Conservation (phyloP, 2,888 invertebrate species). For the Cylindroiulus punctatus region DNA sequence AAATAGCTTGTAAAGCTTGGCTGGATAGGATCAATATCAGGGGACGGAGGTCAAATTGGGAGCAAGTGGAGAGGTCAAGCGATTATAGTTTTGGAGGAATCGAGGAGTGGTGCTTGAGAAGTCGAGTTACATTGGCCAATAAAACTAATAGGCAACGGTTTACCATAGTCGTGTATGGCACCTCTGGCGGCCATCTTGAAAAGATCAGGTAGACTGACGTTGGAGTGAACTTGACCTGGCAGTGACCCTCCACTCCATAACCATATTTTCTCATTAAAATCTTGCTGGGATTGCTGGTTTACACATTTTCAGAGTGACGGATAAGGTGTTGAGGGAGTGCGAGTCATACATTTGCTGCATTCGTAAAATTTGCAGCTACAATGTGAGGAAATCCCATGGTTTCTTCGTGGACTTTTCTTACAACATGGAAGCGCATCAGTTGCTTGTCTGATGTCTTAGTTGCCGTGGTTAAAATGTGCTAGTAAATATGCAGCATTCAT, state of each 20-base stretch:
- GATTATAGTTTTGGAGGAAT: neutral
- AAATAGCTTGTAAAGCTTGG: constrained; percentile 20
- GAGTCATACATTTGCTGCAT: neutral
- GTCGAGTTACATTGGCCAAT: neutral
- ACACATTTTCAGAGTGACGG: neutral
- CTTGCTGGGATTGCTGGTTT: neutral
- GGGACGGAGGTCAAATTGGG: neutral
- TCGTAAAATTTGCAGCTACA: neutral
- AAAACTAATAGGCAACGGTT: constrained; percentile 15
- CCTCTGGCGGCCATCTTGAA: constrained; percentile 30
- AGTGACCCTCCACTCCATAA: neutral
- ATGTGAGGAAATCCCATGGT: no score
- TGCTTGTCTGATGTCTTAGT: no score
- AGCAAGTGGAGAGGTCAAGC: neutral
- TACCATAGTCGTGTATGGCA: neutral
- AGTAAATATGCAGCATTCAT: no score
- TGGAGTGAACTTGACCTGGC: neutral
- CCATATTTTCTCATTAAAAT: constrained; percentile 14
- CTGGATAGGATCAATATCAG: neutral
- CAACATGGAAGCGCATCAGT: no score
- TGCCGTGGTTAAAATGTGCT: no score
- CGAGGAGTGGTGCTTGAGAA: neutral
- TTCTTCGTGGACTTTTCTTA: no score
- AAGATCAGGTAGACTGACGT: neutral
- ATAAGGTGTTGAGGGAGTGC: neutral